Percentiles rank a stretch among this genome's conserved stretches.
These are phyloP conservation scores for Picus viridis DNA, from an alignment of 2,797 vertebrate species.

Conservation along the genomic window DNA sequence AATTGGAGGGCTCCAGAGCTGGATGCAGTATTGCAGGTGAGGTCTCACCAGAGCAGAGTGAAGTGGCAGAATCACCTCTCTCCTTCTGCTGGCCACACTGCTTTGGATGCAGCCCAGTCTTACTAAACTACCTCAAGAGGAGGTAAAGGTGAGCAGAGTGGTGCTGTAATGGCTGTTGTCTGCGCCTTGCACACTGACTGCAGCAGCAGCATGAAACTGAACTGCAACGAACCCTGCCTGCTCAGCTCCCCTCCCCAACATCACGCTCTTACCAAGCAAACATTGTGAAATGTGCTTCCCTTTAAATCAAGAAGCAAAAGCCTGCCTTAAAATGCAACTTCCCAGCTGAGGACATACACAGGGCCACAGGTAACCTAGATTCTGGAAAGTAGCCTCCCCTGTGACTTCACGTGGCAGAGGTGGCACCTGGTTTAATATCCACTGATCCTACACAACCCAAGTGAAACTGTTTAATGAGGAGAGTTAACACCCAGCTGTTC, in stretches of 20 bases:
- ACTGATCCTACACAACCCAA: neutral
- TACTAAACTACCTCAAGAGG: neutral
- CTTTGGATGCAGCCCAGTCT: neutral
- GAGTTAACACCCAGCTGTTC: neutral
- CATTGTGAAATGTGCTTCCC: fast-evolving
- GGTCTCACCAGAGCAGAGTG: too few relatives aligned
- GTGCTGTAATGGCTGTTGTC: neutral
- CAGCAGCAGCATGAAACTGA: neutral
- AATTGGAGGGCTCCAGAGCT: too few relatives aligned
- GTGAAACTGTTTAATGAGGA: neutral
- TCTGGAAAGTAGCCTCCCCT: neutral
- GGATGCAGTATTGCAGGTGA: too few relatives aligned
- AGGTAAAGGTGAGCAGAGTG: neutral
- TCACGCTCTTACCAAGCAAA: neutral
- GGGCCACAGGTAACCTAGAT: neutral
- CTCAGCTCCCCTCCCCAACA: neutral
- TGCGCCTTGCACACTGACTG: fast-evolving
- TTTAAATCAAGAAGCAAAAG: neutral
- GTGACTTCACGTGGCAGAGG: neutral
- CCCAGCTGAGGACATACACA: neutral
- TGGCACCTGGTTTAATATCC: neutral
- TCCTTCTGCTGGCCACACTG: too few relatives aligned
- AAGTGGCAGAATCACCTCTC: too few relatives aligned
- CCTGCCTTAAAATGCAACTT: neutral
- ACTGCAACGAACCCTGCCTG: fast-evolving